A percentile compares a stretch with the other conserved stretches of the same genome.
Evolutionary conservation across 2,797 vertebrate species (phyloP).

Genomic region (Rhincodon typus): DNA sequence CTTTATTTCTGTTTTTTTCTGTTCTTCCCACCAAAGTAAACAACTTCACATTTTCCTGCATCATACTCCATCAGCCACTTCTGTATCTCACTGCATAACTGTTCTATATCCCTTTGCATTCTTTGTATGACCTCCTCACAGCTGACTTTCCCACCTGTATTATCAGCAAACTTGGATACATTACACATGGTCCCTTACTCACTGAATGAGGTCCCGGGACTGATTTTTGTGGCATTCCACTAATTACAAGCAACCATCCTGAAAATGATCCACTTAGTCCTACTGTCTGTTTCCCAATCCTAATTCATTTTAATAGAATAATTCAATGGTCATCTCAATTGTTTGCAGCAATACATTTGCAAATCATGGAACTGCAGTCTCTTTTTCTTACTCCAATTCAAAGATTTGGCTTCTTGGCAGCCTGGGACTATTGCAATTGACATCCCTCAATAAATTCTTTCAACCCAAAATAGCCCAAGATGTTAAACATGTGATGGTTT

Average conservation of each 20-base stretch:
- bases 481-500: neutral
- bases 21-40: neutral
- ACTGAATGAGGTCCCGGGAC: too few relatives aligned
- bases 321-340: neutral
- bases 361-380: conserved; percentile 17
- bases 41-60: neutral
- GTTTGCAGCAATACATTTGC: neutral
- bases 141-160: neutral
- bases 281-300: neutral
- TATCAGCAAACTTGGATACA: neutral
- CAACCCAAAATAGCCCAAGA: neutral
- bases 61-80: neutral
- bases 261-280: neutral
- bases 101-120: neutral
- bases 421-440: too few relatives aligned
- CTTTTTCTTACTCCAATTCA: neutral
- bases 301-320: neutral
- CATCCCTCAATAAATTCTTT: neutral
- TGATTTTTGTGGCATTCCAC: neutral
- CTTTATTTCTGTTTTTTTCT: neutral
- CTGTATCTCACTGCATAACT: neutral
- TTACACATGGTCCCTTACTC: neutral
- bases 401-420: neutral
- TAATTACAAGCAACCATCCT: neutral
- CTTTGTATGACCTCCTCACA: neutral